phyloP scores from a whole-genome alignment of 2,113 vertebrate species.

The Caracal caracal region DNA sequence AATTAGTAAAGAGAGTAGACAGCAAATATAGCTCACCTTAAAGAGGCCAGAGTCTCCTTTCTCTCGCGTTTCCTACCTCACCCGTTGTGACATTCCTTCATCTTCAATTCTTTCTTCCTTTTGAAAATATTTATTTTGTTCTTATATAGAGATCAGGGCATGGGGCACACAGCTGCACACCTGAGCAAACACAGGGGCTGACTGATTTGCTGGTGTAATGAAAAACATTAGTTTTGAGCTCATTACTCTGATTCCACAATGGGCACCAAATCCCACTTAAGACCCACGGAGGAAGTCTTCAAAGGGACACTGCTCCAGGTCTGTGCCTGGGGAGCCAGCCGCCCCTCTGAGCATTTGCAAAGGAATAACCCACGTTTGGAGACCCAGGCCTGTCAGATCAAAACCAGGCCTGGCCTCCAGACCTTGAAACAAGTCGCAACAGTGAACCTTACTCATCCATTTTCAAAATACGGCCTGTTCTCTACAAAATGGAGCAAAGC shows the following conservation, averaged over 20 bases:
- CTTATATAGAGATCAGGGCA: conserved; percentile 46
- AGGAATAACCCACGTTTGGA: conserved; percentile 19
- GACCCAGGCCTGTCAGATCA: conserved; percentile 36
- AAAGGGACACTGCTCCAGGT: background rate
- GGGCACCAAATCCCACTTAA: conserved; percentile 21
- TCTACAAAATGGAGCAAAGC: conserved; percentile 51
- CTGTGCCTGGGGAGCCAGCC: background rate
- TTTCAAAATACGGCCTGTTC: conserved; percentile 63
- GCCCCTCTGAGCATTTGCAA: background rate
- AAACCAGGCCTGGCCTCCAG: conserved; percentile 54
- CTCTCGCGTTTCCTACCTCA: background rate
- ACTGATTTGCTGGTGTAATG: conserved; percentile 33
- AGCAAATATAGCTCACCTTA: background rate
- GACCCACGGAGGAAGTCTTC: background rate
- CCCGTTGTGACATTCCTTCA: conserved; percentile 42
- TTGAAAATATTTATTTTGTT: conserved; percentile 64
- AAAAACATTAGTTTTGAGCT: conserved; percentile 62
- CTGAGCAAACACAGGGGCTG: conserved; percentile 64
- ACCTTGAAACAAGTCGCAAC: conserved; percentile 58
- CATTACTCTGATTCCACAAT: conserved; percentile 42
- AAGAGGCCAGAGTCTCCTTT: background rate
- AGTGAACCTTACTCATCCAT: conserved; percentile 28
- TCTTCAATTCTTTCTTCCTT: conserved; percentile 56
- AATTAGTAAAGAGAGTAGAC: background rate
- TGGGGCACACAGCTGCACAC: conserved; percentile 25